These are phyloP conservation scores for Pseudachorutes palmiensis DNA, from an alignment of 1,140 invertebrate species.

Conservation along the genomic window DNA sequence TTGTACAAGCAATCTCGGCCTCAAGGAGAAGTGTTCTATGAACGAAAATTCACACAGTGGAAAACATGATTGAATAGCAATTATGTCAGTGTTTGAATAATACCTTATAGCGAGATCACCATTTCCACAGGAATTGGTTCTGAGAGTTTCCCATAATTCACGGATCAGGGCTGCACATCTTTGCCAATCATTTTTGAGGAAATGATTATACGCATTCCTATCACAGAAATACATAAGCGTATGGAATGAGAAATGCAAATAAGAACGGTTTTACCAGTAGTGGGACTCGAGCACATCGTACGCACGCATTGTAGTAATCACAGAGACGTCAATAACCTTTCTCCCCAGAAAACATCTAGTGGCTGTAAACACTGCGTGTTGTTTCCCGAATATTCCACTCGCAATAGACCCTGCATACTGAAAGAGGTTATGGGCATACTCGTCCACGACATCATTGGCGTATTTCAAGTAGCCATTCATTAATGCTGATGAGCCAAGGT, in stretches of 20 bases:
- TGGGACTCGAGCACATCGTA: background rate
- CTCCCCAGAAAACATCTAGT: background rate
- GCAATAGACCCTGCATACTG: background rate
- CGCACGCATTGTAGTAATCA: background rate
- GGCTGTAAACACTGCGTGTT: background rate
- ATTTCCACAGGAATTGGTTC: background rate
- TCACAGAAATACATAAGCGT: background rate
- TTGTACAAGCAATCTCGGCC: background rate
- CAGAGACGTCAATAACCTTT: background rate
- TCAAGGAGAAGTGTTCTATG: background rate
- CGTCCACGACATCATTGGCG: background rate
- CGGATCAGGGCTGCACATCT: background rate
- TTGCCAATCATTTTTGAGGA: background rate
- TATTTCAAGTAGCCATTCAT: background rate
- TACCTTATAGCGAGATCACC: background rate
- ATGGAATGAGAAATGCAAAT: background rate
- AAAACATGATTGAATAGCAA: background rate
- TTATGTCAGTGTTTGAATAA: background rate
- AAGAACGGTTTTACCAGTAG: background rate
- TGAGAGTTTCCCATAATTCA: background rate
- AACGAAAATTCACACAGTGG: background rate
- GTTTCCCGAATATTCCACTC: background rate
- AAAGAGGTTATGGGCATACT: background rate
- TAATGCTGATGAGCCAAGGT: background rate
- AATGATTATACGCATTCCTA: slow-evolving; percentile 2